Base-by-base conservation (phyloP, 2,797 vertebrate genomes). In the Chloroceryle amazona region DNA sequence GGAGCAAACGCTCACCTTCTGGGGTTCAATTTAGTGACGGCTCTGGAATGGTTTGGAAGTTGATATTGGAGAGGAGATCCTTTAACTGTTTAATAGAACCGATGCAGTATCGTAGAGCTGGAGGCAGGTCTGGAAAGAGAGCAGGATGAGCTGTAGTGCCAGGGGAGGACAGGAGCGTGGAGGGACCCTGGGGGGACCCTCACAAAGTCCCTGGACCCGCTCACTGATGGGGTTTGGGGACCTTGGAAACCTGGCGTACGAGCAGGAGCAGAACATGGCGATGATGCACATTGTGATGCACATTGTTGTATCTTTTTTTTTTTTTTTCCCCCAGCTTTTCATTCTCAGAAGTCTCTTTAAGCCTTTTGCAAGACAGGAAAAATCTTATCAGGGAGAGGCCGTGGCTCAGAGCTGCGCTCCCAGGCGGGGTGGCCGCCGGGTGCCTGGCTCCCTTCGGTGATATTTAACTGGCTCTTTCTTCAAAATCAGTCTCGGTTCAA, bases 191-290 rank as follows among this genome's bases (percentile, higher is more conserved):
- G 25, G 41, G 47, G 14, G 42, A 3, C 3, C 46, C 17, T 39
- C 54, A 3, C 9, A 1, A 1, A 20, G 20, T 57, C 47, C 37
- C 37, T 5, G 37, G 25, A 54, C 9, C 29, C 1, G 0, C 11
- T 39, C 10, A 0, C 52, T 3, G 19, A 0, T 44, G 89, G 55
- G 41, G 16, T 89, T 16, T 41, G 13, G 46, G 39, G 28, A 17
- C 5, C 10, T 13, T 68, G 58, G 51, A 15, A 82, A 41, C 8
- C 2, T 3, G 1, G 19, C 0, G 0, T 26, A 1, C 1, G 2
- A 22, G 17, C 3, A 52, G 79, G 47, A 71, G 78, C 51, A 76
- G 62, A 72, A 49, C 83, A 13, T 66, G 79, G 31, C 3, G 12
- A 3, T 71, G 57, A 29, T 81, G 47, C 14, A 8, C 8, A 4